Base-by-base conservation (phyloP, 1,140 invertebrate species). In the Lordiphosa clarofinis region DNA sequence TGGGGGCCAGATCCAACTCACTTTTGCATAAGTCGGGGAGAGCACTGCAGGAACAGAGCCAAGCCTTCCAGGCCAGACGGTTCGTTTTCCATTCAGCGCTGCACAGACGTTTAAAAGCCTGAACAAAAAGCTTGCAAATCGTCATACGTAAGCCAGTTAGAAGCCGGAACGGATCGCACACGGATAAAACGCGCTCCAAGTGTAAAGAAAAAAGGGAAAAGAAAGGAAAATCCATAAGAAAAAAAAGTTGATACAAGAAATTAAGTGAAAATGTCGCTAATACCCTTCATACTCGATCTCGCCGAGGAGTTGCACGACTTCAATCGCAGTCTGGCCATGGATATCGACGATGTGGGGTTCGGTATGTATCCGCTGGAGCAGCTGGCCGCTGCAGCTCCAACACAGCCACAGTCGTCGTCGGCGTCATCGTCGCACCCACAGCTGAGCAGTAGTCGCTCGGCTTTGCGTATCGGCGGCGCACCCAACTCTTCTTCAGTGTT, bases 261-360 rank as follows among this genome's bases (percentile, higher is more conserved):
- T 39, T 35, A 63, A n/a, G 12, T 37, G 8, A 56, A 46, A 42
- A 88, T 88, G 87, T 87, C 87, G 50, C 64, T 88, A 13, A 88
- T 88, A 72, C 87, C 86, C 21, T 88, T 88, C 33, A 88, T 88
- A 73, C 62, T 88, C 12, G 87, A 88, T 53, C 67, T 88, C 74
- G 87, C 87, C 36, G 86, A 88, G 65, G 87, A 88, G 62, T 56
- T 88, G 50, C 71, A 88, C n/a, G 86, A 88, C 28, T 74, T 88
- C 13, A 79, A 68, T 48, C 86, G 86, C 38, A 74, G 76, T 28
- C 40, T 87, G 53, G 70, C 73, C 39, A 87, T 87, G 69, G 87
- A 88, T 33, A 66, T 88, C 7, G 86, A 88, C 40, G 86, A 87
- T 19, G 62, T 74, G 11, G 86, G 81, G 11, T 84, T 86, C 40